Base-by-base conservation (phyloP, 2,888 invertebrate genomes). In the Prosopocoilus inquinatus region DNA sequence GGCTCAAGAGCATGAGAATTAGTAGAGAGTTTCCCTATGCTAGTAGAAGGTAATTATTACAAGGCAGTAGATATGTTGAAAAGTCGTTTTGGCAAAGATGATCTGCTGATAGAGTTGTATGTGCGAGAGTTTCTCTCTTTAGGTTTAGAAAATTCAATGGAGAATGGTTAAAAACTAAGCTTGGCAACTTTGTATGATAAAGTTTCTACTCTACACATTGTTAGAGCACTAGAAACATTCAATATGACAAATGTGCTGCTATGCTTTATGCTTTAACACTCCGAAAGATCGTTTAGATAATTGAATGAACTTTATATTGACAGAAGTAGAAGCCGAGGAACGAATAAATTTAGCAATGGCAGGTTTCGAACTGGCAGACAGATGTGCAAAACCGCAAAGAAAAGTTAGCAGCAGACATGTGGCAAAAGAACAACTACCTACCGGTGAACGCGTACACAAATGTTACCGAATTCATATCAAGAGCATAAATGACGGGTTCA, bases 41-140 rank as follows among this genome's bases (percentile, higher is more conserved):
- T n/a, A n/a, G 53, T 35, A 9, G 50, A 47, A 11, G 59, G 58
- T 45, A 65, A 65, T 51, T 67, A 64, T 52, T 9, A 13, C 3
- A 60, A 62, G 33, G 55, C 59, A 2, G 57, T 64, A 9, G 58
- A 65, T 16, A 50, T 58, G 52, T 55, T 65, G 38, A 64, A 63
- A 59, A 61, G 57, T 47, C 54, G 69, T 36, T 70, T 71, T 54
- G 67, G 67, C 13, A 58, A 63, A 43, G 64, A 68, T 12, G 67
- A 69, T 32, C 43, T 71, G 9, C 60, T 67, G 32, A 60, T 68
- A 11, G 70, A 71, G 48, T 64, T 67, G 11, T 68, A 70, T 52
- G 63, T 68, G 2, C 47, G 70, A 12, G 69, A 72, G 48, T 45
- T 71, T 8, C 47, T 72, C 20, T 62, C 20, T 28, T 28, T 3